These are phyloP conservation scores for Cryptotis parvus DNA, from an alignment of 2,113 vertebrate species.

Conservation along the genomic window DNA sequence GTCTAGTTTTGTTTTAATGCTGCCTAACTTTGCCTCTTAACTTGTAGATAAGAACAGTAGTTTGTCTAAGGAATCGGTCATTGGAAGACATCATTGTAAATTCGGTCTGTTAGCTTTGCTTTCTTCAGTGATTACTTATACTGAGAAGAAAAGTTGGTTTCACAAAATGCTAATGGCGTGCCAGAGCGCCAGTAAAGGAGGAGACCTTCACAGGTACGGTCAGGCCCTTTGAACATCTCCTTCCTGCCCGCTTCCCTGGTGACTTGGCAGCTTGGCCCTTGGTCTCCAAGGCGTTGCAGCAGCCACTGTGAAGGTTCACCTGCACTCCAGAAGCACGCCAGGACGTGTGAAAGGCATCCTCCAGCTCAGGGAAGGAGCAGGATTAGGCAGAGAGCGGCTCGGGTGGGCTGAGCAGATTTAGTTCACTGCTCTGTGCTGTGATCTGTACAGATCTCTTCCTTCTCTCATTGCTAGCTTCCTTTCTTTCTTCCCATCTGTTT, in stretches of 20 bases:
- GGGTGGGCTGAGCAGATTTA: neutral
- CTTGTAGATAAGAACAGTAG: neutral
- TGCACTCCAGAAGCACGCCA: neutral
- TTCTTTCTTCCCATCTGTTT: neutral
- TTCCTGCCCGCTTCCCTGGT: neutral
- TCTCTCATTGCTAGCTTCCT: neutral
- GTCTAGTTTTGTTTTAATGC: conserved; percentile 36
- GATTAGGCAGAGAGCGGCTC: too few relatives aligned
- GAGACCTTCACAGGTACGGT: neutral
- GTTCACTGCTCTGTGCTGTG: neutral
- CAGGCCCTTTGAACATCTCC: neutral
- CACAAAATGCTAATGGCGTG: neutral
- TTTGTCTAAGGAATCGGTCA: neutral
- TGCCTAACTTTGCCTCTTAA: neutral
- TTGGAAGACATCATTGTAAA: neutral
- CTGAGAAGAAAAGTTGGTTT: neutral
- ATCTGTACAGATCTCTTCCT: neutral
- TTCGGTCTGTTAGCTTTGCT: conserved; percentile 3
- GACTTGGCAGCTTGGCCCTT: neutral
- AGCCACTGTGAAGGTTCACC: neutral
- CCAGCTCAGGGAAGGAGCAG: neutral
- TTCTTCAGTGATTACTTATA: conserved; percentile 17
- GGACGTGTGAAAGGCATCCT: neutral
- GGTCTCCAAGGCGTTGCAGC: neutral
- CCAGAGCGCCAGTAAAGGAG: neutral